These are phyloP conservation scores for Rosalia funebris DNA, from an alignment of 2,888 invertebrate genomes.

Conservation along the genomic window DNA sequence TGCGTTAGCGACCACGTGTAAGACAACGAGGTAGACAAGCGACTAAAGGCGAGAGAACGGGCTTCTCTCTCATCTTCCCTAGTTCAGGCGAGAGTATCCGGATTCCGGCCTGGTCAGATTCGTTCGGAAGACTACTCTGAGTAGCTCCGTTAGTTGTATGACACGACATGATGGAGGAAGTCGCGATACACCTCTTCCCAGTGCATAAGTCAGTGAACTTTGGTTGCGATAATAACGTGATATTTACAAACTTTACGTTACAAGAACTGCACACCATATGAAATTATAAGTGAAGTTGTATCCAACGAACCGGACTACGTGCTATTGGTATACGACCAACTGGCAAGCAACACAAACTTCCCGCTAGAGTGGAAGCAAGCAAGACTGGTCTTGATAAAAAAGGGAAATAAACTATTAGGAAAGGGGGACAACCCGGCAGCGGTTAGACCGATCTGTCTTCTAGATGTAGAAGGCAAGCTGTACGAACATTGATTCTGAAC, in stretches of 20 bases:
- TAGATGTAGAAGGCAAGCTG: background rate
- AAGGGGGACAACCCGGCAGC: background rate
- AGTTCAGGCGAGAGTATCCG: no score
- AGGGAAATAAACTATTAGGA: background rate
- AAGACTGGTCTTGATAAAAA: background rate
- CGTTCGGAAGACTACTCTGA: no score
- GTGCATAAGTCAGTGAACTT: background rate
- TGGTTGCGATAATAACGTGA: background rate
- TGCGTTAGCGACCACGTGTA: no score
- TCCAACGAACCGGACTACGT: background rate
- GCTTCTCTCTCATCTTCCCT: no score
- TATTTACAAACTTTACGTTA: background rate
- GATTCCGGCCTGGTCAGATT: no score
- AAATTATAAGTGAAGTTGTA: background rate
- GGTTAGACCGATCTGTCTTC: background rate
- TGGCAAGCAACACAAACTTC: background rate
- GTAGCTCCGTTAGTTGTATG: no score
- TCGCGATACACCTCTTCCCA: background rate
- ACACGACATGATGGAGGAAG: no score
- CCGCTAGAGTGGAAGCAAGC: background rate
- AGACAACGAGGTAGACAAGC: no score
- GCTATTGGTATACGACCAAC: background rate
- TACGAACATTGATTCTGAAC: background rate
- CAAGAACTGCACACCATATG: background rate
- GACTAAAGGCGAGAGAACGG: no score